Evolutionary conservation across 2,113 vertebrate species (phyloP), one percentile per base, ranked within the genome.

Genomic region (Pycnonotus jocosus): DNA sequence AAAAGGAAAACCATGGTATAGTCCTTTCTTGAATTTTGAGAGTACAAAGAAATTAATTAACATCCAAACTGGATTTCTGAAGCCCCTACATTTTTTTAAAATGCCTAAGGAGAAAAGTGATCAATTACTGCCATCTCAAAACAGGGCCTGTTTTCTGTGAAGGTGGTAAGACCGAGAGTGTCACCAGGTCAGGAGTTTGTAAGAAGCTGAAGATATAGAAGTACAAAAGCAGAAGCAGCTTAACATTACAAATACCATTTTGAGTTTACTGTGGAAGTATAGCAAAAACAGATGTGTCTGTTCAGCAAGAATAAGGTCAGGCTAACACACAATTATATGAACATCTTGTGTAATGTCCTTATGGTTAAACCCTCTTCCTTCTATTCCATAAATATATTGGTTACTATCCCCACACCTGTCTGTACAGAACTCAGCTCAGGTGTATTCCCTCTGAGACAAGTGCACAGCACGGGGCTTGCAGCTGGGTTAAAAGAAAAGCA

Each of bases 401-500:
- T 47, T 79, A 74, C 28, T 78, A 21, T 66, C 56, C 70, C 74
- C 1, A 0, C 37, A 89, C 60, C 38, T 89, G 71, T n/a, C 71
- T 81, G 44, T 35, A 81, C 13, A 31, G 47, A 64, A 80, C 50
- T 38, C 86, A 64, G 74, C 57, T 93, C 66, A 85, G 74, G 74
- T 64, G 64, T 6, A 62, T 88, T 93, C 48, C 81, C 80, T 53
- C 70, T 2, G 14, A 92, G 87, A 80, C 77, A 96, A 88, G 87
- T 93, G 89, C 85, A 51, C 89, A 91, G 82, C 85, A 83, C 71
- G 87, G 58, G 82, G 57, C 66, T 90, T n/a, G 14, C 79, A 88
- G 78, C 71, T 93, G 78, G 37, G 73, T 81, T 89, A 89, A 87
- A 93, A 87, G 77, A 35, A 90, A 91, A 90, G 20, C 38, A 81